Conservation (phyloP, 1,140 invertebrate genomes). For the Drosophila carrolli region DNA sequence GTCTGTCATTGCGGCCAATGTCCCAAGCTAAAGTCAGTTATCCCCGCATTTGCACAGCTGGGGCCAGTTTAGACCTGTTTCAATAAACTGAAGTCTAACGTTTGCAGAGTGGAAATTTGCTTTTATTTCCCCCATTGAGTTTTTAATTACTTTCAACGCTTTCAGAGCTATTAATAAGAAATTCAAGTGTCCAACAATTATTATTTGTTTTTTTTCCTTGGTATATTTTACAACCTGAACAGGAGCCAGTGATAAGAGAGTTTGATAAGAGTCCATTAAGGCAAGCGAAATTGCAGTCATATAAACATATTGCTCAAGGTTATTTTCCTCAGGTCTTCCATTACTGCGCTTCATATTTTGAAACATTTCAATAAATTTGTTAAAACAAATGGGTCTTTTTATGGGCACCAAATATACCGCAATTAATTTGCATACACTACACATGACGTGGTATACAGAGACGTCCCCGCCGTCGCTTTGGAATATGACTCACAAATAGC, state of each 20-base stretch:
- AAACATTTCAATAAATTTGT: no score
- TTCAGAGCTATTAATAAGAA: slow-evolving; percentile 5
- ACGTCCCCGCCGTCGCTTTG: neutral
- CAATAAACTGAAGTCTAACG: slow-evolving; percentile 36
- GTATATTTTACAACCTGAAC: neutral
- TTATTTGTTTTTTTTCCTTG: no score
- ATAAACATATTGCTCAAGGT: no score
- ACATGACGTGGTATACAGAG: neutral
- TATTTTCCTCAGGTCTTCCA: no score
- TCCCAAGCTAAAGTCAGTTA: slow-evolving; percentile 59
- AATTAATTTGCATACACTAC: neutral
- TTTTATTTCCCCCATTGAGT: slow-evolving; percentile 42
- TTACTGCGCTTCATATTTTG: no score
- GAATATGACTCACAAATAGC: slow-evolving; percentile 8
- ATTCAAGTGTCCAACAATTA: neutral
- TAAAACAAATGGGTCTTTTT: no score
- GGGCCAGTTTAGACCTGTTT: slow-evolving; percentile 53
- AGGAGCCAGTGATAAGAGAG: neutral
- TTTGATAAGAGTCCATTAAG: slow-evolving; percentile 35
- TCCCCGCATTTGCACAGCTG: slow-evolving; percentile 50
- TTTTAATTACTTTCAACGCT: slow-evolving; percentile 47
- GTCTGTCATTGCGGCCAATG: slow-evolving; percentile 25
- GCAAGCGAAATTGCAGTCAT: neutral
- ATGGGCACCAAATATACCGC: no score
- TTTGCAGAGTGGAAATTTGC: slow-evolving; percentile 14